These are phyloP conservation scores for Myiotriccus ornatus DNA, from an alignment of 2,797 vertebrate genomes.

Conservation along the genomic window DNA sequence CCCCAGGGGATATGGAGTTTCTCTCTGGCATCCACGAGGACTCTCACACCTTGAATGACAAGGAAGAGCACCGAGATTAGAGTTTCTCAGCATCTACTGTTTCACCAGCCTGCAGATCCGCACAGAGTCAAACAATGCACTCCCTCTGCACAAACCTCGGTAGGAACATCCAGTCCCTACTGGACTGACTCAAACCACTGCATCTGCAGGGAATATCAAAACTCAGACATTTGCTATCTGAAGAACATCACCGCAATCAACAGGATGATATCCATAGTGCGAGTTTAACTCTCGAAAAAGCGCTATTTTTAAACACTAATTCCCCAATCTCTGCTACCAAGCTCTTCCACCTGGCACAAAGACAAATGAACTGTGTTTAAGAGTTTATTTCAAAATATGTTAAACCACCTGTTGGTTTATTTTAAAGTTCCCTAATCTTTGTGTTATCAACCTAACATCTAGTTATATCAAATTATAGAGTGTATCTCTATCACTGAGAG, in stretches of 20 bases:
- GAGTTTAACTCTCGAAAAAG: neutral
- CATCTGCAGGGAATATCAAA: neutral
- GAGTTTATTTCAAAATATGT: neutral
- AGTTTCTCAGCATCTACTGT: constrained; percentile 37
- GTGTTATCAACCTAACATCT: neutral
- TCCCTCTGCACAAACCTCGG: neutral
- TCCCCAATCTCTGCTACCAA: neutral
- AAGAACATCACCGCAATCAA: fast-evolving
- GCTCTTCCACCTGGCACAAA: neutral
- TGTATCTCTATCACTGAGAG: neutral
- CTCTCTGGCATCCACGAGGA: constrained; percentile 94
- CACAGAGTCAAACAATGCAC: neutral
- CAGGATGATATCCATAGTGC: fast-evolving
- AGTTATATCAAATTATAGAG: neutral
- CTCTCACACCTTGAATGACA: constrained; percentile 85
- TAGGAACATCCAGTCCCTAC: neutral
- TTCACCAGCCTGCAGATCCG: neutral
- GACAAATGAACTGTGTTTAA: neutral
- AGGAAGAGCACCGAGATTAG: neutral
- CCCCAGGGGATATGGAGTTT: constrained; percentile 98
- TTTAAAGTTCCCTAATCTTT: neutral
- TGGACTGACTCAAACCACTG: neutral
- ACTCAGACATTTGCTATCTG: neutral
- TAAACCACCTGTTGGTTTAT: neutral
- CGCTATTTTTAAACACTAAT: neutral